phyloP scores from a whole-genome alignment of 2,888 invertebrate species.

The Athalia cordata region DNA sequence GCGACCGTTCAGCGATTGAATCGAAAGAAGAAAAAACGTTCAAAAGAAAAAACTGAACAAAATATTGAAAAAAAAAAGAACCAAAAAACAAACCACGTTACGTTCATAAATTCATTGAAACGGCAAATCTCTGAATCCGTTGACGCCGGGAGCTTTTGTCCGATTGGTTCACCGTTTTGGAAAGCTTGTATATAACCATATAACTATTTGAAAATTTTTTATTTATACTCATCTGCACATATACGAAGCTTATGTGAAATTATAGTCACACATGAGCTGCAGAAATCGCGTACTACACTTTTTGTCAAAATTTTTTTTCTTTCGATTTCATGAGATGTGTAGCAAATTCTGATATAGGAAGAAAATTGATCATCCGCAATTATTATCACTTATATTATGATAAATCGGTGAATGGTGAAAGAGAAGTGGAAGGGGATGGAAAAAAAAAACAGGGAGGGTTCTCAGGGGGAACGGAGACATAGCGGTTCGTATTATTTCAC shows the following conservation, averaged over 20 bases:
- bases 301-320: too few species aligned
- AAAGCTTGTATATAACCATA: too few species aligned
- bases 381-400: too few species aligned
- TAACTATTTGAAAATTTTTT: too few species aligned
- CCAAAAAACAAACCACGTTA: not conserved
- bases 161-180: conserved; percentile 18
- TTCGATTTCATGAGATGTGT: too few species aligned
- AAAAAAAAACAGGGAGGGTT: not conserved
- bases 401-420: not conserved
- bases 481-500: conserved; percentile 58
- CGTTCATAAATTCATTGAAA: conserved; percentile 32
- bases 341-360: too few species aligned
- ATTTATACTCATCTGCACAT: too few species aligned
- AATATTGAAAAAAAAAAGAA: not conserved
- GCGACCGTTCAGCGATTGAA: conserved; percentile 21
- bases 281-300: too few species aligned
- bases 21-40: conserved; percentile 3
- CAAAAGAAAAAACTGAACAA: not conserved
- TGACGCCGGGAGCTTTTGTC: conserved; percentile 23
- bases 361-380: too few species aligned
- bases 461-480: not conserved
- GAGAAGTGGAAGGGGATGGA: not conserved
- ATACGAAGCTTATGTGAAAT: too few species aligned
- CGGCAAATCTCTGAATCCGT: conserved; percentile 39
- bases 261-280: too few species aligned